Evolutionary conservation across 2,888 invertebrate genomes (phyloP), one percentile per base, ranked within the genome.

Genomic region (Odontomyia ornata): DNA sequence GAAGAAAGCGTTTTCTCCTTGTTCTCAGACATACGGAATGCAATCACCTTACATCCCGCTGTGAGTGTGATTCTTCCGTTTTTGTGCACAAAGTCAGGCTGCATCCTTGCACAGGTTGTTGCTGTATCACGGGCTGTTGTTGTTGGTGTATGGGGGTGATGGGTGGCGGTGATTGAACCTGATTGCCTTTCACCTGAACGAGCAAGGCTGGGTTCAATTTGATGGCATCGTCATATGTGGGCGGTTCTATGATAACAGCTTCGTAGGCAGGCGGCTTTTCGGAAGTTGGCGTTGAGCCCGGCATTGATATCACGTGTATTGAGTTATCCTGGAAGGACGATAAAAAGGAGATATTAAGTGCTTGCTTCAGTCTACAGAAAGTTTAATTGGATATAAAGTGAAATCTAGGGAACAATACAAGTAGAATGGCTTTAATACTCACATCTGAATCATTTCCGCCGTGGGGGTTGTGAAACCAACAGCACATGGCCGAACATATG

Each of bases 221-320:
- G 82, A 93, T 91, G 65, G 92, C 92, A 83, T 92, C 92, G 83
- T 92, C 92, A 85, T 93, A 92, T 21, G 91, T 91, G 0, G 92
- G 92, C 79, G 92, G 92, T n/a, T 84, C 83, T 77, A 90, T 90
- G 9, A 91, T 90, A 75, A 92, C 91, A 7, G 90, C 89, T 83
- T 92, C 92, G 85, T 93, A 93, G 84, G 92, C 92, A 1, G 92
- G 92, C 46, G 92, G 92, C 84, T 93, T 93, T 83, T 91, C 91
- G 82, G 90, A 88, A 85, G 89, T 89, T 78, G 88, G 88, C 80
- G 89, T 88, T 15, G 75, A 23, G 46, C 27, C 60, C 1, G 56
- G 90, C 85, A 90, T 89, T 80, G 90, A 89, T 80, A 91, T 91
- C 79, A 91, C 90, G 85, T 91, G 91, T 81, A 91, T 90, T 52